A percentile compares a stretch with the other conserved stretches of the same genome.
Evolutionary conservation across 2,113 vertebrate genomes (phyloP).

Genomic region (Columbina picui): DNA sequence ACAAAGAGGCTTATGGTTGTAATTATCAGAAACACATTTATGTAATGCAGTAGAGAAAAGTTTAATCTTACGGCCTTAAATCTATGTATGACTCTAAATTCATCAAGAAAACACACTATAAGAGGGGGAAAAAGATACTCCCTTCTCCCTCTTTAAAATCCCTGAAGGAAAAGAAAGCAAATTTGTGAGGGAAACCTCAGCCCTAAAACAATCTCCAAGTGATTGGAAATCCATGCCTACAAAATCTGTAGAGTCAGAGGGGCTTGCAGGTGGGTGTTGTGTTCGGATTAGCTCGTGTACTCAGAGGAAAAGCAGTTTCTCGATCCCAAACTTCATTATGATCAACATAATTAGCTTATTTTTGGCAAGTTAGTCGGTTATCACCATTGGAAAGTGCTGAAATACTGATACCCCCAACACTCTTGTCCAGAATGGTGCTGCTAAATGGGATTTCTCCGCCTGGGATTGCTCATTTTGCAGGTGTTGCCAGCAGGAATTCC

Average conservation of each 20-base stretch:
- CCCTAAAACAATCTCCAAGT: not conserved
- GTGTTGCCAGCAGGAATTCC: not conserved
- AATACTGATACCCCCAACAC: slow-evolving; percentile 33
- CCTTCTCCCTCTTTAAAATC: not conserved
- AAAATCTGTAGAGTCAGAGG: not conserved
- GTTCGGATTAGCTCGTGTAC: not conserved
- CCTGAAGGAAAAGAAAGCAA: slow-evolving; percentile 20
- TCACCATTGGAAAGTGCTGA: slow-evolving; percentile 37
- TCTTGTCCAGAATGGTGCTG: slow-evolving; percentile 6
- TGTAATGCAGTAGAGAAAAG: not conserved
- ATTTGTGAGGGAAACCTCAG: slow-evolving; percentile 55
- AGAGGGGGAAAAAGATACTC: not conserved
- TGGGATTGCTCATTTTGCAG: slow-evolving; percentile 35
- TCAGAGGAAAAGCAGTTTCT: slow-evolving; percentile 14
- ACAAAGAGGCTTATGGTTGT: not conserved
- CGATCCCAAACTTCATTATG: not conserved
- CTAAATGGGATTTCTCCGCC: slow-evolving; percentile 18
- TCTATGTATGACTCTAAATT: slow-evolving; percentile 16
- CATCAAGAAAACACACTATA: slow-evolving; percentile 28
- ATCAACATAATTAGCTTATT: slow-evolving; percentile 34
- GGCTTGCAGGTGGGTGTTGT: not conserved
- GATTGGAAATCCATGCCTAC: slow-evolving; percentile 25
- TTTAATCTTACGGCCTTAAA: slow-evolving; percentile 37
- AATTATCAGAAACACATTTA: slow-evolving; percentile 46
- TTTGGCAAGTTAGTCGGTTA: slow-evolving; percentile 41